Evolutionary conservation across 1,140 invertebrate species (phyloP), one percentile per base, ranked within the genome.

Genomic region (Drosophila pruinosa): DNA sequence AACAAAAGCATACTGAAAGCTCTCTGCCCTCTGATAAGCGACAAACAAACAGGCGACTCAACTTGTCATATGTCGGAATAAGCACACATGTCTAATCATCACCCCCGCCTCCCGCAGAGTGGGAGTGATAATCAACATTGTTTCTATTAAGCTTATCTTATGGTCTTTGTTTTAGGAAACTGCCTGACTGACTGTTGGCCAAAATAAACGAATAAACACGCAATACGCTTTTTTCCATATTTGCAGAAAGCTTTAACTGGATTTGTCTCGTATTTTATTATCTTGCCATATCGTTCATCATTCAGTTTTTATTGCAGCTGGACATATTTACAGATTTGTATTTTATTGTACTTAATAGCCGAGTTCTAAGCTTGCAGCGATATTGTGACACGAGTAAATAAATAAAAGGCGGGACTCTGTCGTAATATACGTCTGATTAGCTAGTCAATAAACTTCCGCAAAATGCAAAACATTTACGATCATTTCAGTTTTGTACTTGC

Each of bases 311-410:
- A 50, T 62, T 21, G 8, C 34, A 41, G 38, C 31, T 12, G 31
- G 31, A n/a, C 31, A 34, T 10, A 34, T 34, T 34, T 34, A 34
- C 31, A 12, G 31, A 34, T 34, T 34, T 34, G 26, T 28, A 28
- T 15, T 24, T 24, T 12, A 26, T 62, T 28, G 43, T n/a, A n/a
- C n/a, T n/a, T n/a, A n/a, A n/a, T n/a, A n/a, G n/a, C n/a, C n/a
- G n/a, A n/a, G n/a, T 26, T 47, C 22, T 47, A 68, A 58, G 69
- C 75, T 78, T 62, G 68, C 39, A 5, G 45, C 41, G 24, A 47
- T 47, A 21, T 1, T 4, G 7, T 41, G 34, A 38, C 70, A 75
- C 64, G 28, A 17, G 43, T 72, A 72, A 78, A 78, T 68, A 78
- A 24, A 4, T 34, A 24, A 12, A 5, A 3, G 26, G 2, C 31